Evolutionary conservation across 1,140 invertebrate genomes (phyloP).

Genomic region (Heliconius melpomene): DNA sequence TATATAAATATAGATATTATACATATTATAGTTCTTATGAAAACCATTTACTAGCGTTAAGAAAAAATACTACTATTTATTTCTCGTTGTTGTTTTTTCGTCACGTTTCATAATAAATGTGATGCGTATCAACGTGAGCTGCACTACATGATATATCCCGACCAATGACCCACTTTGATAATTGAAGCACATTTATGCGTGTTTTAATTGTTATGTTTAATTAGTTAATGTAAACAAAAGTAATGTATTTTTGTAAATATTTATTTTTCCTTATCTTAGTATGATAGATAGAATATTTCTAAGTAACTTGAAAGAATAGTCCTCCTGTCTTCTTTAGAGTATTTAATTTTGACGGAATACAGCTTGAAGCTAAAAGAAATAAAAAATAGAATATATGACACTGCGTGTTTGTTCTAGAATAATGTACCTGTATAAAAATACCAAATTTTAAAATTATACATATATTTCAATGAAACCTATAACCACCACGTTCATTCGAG

Average conservation of each 20-base stretch:
- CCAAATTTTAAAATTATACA: too few species aligned
- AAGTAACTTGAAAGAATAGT: too few species aligned
- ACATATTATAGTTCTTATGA: too few species aligned
- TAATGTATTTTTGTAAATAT: not conserved
- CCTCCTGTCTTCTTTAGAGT: too few species aligned
- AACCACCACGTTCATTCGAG: too few species aligned
- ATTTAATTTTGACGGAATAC: not conserved
- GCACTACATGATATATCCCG: not conserved
- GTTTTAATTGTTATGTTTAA: not conserved
- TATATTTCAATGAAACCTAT: too few species aligned
- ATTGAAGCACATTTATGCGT: not conserved
- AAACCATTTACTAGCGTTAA: too few species aligned
- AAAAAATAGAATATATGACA: not conserved
- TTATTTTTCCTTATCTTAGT: not conserved
- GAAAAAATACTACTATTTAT: not conserved
- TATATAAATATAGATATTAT: too few species aligned
- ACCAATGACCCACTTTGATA: not conserved
- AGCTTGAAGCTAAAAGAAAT: not conserved
- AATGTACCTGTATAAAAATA: too few species aligned
- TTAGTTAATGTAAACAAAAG: not conserved
- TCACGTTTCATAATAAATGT: not conserved
- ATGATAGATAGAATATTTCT: not conserved
- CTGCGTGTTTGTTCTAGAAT: too few species aligned
- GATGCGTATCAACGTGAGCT: not conserved
- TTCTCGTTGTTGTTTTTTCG: not conserved